phyloP scores from a whole-genome alignment of 2,888 invertebrate genomes.

The Creontiades dilutus region DNA sequence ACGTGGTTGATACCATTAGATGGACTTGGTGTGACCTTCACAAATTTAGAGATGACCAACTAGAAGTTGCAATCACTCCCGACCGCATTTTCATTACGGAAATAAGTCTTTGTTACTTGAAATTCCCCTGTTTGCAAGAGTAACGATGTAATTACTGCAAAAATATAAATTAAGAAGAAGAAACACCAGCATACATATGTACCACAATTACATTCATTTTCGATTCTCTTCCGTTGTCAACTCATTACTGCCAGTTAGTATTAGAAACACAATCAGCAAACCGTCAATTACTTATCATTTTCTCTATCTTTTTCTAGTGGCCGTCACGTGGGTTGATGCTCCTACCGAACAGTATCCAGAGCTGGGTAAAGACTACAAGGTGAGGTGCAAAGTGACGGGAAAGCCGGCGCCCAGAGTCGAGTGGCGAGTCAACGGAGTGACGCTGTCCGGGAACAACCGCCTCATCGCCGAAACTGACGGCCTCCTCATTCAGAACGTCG shows the following conservation, averaged over 20 bases:
- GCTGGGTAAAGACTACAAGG: slow-evolving; percentile 86
- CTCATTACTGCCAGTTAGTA: neutral
- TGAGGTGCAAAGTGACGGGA: slow-evolving; percentile 91
- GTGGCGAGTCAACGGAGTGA: slow-evolving; percentile 86
- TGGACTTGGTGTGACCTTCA: too few relatives aligned
- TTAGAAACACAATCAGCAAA: neutral
- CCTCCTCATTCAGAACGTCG: slow-evolving; percentile 87
- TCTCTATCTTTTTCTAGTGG: slow-evolving; percentile 81
- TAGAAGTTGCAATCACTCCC: too few relatives aligned
- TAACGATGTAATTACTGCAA: too few relatives aligned
- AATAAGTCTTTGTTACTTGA: too few relatives aligned
- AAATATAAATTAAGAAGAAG: too few relatives aligned
- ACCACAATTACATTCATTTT: too few relatives aligned
- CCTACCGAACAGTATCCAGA: slow-evolving; percentile 90
- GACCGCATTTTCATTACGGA: too few relatives aligned
- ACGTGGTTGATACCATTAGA: too few relatives aligned
- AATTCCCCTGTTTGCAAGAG: too few relatives aligned
- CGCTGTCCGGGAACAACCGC: slow-evolving; percentile 80
- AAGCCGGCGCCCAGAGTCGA: slow-evolving; percentile 91
- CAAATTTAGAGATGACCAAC: too few relatives aligned
- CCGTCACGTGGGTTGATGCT: slow-evolving; percentile 92
- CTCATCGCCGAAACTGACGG: slow-evolving; percentile 88
- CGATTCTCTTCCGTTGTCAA: neutral
- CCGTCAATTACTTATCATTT: neutral
- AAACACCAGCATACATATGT: too few relatives aligned